Conservation (phyloP, 2,888 invertebrate genomes). For the Sphaerophoria taeniata region DNA sequence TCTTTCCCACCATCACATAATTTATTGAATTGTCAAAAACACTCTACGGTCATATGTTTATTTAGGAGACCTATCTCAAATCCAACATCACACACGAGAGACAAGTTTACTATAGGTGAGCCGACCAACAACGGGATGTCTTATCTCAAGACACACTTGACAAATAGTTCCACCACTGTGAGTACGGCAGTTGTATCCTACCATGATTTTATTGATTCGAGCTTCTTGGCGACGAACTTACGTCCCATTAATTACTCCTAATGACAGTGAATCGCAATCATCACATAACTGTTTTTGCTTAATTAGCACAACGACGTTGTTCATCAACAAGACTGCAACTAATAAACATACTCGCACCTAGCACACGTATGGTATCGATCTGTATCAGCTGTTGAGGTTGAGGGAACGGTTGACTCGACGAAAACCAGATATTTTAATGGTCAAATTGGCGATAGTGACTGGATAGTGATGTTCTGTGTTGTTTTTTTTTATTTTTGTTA, state of each 20-base stretch:
- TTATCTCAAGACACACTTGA: constrained; percentile 45
- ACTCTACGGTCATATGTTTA: neutral
- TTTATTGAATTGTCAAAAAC: constrained; percentile 29
- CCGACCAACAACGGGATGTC: constrained; percentile 5
- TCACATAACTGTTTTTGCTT: constrained; percentile 68
- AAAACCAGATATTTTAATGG: constrained; percentile 46
- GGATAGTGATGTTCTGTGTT: neutral
- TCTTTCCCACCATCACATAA: constrained; percentile 31
- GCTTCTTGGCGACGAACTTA: constrained; percentile 40
- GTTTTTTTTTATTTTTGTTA: constrained; percentile 40
- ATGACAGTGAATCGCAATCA: constrained; percentile 42
- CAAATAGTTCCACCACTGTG: constrained; percentile 60
- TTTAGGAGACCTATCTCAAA: constrained; percentile 6
- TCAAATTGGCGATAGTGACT: neutral
- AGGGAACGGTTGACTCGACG: constrained; percentile 38
- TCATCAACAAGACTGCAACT: constrained; percentile 55
- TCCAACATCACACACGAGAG: neutral
- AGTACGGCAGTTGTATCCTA: constrained; percentile 40
- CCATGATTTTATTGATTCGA: constrained; percentile 52
- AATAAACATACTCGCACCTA: constrained; percentile 67
- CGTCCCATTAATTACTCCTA: constrained; percentile 62
- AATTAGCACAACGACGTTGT: constrained; percentile 53
- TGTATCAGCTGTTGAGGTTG: constrained; percentile 43
- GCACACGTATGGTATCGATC: constrained; percentile 24
- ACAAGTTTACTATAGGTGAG: neutral